Base-by-base conservation (phyloP, 2,888 invertebrate genomes). In the Vanessa cardui region DNA sequence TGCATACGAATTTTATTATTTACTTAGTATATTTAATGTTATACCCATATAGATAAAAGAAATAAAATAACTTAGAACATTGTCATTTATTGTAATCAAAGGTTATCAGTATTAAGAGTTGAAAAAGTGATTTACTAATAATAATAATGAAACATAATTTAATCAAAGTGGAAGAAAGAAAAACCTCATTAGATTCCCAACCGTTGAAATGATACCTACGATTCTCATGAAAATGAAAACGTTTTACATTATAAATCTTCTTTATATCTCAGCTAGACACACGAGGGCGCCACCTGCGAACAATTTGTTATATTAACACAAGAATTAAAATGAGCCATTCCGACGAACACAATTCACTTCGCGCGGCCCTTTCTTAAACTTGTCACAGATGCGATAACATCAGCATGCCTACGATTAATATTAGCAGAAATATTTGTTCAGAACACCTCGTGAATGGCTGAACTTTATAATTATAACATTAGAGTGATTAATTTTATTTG, bases 281-380 rank as follows among this genome's bases (percentile, higher is more conserved):
- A 68, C 64, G 66, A 71, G 72, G 73, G 75, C 71, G 75, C 74
- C 76, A 76, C 75, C 76, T 77, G 77, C 71, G 75, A 82, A 78
- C 82, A 83, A 83, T 83, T 83, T 83, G 82, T 83, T 83, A 80
- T 80, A 82, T 83, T 82, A 83, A 83, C 83, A 83, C 81, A 81
- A 76, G 82, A 80, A 83, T 83, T 83, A 83, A 82, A 83, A 82
- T 82, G 80, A 77, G 76, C 76, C 82, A 82, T 79, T 82, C 80
- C 76, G 77, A 76, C 80, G 80, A 80, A 80, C 83, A 82, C 81
- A 81, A 81, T 83, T 83, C 83, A 80, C 82, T 81, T 82, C 80
- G 78, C 80, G 78, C 75, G 74, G 73, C 77, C 77, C 78, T 76
- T 73, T 56, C 68, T 69, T 70, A 62, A 52, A 62, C 63, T 73